Conservation (phyloP, 1,140 invertebrate genomes). For the Camponotus pennsylvanicus region DNA sequence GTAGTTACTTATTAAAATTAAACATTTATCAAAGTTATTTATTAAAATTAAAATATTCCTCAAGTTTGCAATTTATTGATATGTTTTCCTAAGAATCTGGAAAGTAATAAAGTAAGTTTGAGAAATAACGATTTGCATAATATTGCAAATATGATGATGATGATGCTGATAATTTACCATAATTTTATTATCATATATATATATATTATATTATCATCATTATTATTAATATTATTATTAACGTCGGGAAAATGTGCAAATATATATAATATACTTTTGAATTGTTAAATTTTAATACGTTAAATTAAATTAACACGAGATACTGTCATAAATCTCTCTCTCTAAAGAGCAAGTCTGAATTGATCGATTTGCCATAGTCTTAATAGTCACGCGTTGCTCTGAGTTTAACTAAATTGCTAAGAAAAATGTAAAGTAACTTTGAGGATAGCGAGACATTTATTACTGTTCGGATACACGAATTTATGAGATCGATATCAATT, state of each 20-base stretch:
- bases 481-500: conserved; percentile 57
- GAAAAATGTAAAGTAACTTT: conserved; percentile 19
- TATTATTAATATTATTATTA: conserved; percentile 11
- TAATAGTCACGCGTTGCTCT: conserved; percentile 47
- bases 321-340: neutral
- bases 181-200: neutral
- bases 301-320: neutral
- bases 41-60: neutral
- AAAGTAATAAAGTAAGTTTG: neutral
- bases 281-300: conserved; percentile 1
- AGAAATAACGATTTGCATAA: neutral
- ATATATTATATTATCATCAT: neutral
- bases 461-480: conserved; percentile 50
- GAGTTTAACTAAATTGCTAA: conserved; percentile 5
- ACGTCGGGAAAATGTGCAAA: neutral
- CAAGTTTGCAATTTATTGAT: neutral
- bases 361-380: neutral
- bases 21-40: too few relatives aligned
- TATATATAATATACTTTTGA: neutral
- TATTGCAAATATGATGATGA: neutral
- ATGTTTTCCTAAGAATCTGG: neutral
- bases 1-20: neutral
- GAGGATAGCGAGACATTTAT: conserved; percentile 17
- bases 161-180: neutral
- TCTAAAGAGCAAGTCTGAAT: conserved; percentile 4